Percentiles rank a stretch among this genome's conserved stretches.
Conservation (phyloP, 2,113 vertebrate genomes). For the Corydoras maculifer region DNA sequence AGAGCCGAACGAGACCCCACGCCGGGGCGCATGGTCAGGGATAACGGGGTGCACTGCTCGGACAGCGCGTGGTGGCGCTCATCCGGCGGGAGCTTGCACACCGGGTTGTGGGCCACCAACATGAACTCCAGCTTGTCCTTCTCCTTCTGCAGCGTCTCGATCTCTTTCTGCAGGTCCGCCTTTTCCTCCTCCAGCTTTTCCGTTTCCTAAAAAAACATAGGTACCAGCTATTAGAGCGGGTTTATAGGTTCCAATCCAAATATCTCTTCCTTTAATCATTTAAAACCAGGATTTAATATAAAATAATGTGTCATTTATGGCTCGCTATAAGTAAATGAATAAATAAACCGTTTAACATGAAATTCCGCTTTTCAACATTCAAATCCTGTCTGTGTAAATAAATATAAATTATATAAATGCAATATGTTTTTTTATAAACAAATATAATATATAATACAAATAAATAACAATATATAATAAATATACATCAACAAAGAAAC, state of each 20-base stretch:
- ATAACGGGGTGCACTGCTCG: constrained; percentile 65
- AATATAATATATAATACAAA: neutral
- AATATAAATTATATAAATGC: too few relatives aligned
- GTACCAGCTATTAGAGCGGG: neutral
- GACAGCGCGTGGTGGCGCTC: constrained; percentile 62
- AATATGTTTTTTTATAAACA: neutral
- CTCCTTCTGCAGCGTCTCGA: constrained; percentile 90
- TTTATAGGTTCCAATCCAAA: too few relatives aligned
- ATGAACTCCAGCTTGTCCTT: constrained; percentile 99
- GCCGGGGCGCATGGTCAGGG: constrained; percentile 69
- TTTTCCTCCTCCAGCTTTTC: constrained; percentile 97
- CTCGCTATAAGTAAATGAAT: too few relatives aligned
- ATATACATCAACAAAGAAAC: too few relatives aligned
- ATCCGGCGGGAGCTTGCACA: constrained; percentile 88
- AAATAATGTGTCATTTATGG: too few relatives aligned
- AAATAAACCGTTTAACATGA: too few relatives aligned
- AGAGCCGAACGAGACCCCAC: constrained; percentile 42
- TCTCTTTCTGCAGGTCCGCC: constrained; percentile 92
- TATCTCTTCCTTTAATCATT: too few relatives aligned
- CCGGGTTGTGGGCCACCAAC: constrained; percentile 90
- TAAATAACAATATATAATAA: too few relatives aligned
- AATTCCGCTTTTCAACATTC: too few relatives aligned
- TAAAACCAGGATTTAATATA: too few relatives aligned
- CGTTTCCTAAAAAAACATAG: constrained; percentile 73
- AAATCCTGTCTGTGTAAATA: too few relatives aligned